phyloP scores from a whole-genome alignment of 2,113 vertebrate genomes.

The Oreocharis arfaki region DNA sequence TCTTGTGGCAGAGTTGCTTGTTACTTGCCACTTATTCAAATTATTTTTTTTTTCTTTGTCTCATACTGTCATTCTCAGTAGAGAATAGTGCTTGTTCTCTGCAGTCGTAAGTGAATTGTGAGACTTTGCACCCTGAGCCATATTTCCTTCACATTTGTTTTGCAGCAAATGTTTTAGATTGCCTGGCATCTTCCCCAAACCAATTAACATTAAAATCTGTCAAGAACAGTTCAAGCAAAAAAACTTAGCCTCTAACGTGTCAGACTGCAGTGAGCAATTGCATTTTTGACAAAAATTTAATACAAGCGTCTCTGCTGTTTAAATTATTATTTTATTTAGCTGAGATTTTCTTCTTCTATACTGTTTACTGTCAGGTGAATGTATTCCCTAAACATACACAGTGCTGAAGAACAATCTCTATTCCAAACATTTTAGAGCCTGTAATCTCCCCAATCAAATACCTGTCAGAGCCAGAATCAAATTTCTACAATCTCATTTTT shows the following conservation, averaged over 20 bases:
- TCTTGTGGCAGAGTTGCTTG: not conserved
- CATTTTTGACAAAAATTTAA: conserved; percentile 37
- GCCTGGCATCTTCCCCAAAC: conserved; percentile 60
- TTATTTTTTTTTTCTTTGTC: not conserved
- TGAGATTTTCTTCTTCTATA: not conserved
- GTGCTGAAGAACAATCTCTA: not conserved
- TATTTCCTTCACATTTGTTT: conserved; percentile 49
- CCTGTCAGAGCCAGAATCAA: not conserved
- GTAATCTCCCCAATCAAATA: conserved; percentile 39
- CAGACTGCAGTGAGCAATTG: conserved; percentile 29
- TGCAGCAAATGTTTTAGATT: conserved; percentile 23
- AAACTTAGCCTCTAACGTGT: conserved; percentile 7
- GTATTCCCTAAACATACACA: conserved; percentile 23
- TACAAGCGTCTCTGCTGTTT: not conserved
- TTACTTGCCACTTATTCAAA: not conserved
- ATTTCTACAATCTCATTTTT: conserved; percentile 20
- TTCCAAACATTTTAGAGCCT: conserved; percentile 34
- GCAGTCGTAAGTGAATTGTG: conserved; percentile 10
- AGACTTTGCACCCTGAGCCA: not conserved
- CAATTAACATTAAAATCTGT: conserved; percentile 60
- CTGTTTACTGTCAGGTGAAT: not conserved
- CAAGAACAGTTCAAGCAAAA: conserved; percentile 34
- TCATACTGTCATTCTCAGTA: not conserved
- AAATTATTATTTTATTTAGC: conserved; percentile 48
- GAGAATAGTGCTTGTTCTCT: not conserved